Evolutionary conservation across 2,797 vertebrate species (phyloP).

Genomic region (Sebastiscus albofasciatus): DNA sequence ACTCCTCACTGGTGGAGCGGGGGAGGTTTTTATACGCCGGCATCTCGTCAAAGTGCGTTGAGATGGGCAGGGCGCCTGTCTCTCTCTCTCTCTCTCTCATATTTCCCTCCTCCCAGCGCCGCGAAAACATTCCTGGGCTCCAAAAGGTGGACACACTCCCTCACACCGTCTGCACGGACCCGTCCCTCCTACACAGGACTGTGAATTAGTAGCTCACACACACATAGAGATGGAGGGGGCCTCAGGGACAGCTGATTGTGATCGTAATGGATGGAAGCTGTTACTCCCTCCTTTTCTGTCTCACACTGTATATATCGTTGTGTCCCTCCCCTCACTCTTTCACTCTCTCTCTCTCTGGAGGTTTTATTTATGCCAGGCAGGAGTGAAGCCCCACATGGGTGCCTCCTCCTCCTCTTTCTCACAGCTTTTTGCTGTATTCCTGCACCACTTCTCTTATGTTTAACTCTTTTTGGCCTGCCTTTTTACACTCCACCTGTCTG

Average conservation of each 20-base stretch:
- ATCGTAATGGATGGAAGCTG: conserved; percentile 66
- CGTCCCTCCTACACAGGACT: conserved; percentile 39
- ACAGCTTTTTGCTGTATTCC: not conserved
- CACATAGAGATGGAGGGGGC: not conserved
- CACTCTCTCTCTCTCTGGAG: conserved; percentile 1
- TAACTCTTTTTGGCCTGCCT: conserved; percentile 12
- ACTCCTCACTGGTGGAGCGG: conserved; percentile 24
- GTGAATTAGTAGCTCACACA: conserved; percentile 35
- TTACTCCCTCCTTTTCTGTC: conserved; percentile 57
- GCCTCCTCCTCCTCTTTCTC: conserved; percentile 20
- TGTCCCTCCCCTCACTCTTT: conserved; percentile 20
- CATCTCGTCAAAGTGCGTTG: conserved; percentile 4
- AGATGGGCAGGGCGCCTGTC: conserved; percentile 43
- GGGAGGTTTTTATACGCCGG: conserved; percentile 14
- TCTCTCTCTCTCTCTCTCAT: conserved; percentile 25
- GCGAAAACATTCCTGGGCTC: conserved; percentile 75
- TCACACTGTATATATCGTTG: conserved; percentile 35
- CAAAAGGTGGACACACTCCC: conserved; percentile 64
- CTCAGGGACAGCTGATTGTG: conserved; percentile 67
- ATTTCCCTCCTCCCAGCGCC: conserved; percentile 45
- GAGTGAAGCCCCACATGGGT: conserved; percentile 4
- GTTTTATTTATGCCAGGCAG: conserved; percentile 38
- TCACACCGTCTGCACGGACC: conserved; percentile 33
- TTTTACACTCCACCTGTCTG: conserved; percentile 36
- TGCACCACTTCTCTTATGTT: conserved; percentile 1